Conservation (phyloP, 2,113 vertebrate species). For the Brachyistius frenatus region DNA sequence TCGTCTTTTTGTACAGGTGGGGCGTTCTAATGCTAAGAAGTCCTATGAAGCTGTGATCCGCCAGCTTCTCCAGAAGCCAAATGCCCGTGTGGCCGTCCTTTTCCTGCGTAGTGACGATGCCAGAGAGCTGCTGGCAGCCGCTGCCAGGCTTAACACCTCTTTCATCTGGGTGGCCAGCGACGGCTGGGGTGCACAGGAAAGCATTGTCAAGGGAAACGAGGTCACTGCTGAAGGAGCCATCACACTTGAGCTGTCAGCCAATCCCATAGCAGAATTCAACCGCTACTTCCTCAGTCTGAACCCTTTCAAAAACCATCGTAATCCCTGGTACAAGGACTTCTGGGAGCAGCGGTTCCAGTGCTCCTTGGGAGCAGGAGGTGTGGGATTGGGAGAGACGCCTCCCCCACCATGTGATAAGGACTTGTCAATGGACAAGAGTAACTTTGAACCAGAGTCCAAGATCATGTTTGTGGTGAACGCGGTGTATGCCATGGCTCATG, state of each 20-base stretch:
- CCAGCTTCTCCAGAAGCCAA: slow-evolving; percentile 96
- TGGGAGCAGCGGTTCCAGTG: slow-evolving; percentile 99
- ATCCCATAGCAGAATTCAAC: slow-evolving; percentile 92
- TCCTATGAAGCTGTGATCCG: slow-evolving; percentile 95
- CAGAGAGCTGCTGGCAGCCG: slow-evolving; percentile 93
- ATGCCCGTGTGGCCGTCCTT: slow-evolving; percentile 93
- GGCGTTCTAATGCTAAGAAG: slow-evolving; percentile 94
- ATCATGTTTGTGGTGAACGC: slow-evolving; percentile 99
- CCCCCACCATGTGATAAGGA: slow-evolving; percentile 88
- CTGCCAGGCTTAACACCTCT: slow-evolving; percentile 92
- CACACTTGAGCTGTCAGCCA: slow-evolving; percentile 95
- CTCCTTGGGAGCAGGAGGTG: slow-evolving; percentile 76
- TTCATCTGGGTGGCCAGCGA: slow-evolving; percentile 99
- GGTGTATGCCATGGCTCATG: slow-evolving; percentile 95
- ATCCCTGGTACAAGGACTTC: slow-evolving; percentile 98
- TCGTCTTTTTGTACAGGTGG: slow-evolving; percentile 82
- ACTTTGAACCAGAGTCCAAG: slow-evolving; percentile 98
- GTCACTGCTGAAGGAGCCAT: slow-evolving; percentile 93
- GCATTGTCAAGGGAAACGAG: slow-evolving; percentile 96
- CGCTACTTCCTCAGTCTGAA: slow-evolving; percentile 92
- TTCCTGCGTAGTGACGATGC: slow-evolving; percentile 96
- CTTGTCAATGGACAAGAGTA: slow-evolving; percentile 89
- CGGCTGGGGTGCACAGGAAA: slow-evolving; percentile 98
- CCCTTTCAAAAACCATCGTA: slow-evolving; percentile 91
- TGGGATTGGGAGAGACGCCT: slow-evolving; percentile 69